Base-by-base conservation (phyloP, 2,888 invertebrate species). In the Orthonevra nobilis region DNA sequence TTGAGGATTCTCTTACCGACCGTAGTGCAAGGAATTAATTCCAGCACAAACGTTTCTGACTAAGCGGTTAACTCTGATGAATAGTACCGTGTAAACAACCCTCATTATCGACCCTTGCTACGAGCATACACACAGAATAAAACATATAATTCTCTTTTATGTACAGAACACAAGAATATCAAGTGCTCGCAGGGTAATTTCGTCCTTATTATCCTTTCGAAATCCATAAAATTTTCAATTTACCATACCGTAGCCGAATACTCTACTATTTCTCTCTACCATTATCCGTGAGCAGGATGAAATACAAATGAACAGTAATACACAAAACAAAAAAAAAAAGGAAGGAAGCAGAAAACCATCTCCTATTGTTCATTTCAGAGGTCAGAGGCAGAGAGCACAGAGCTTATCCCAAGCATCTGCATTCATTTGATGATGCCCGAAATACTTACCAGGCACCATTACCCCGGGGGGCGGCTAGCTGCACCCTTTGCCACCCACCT, bases 161-260 rank as follows among this genome's bases (percentile, higher is more conserved):
- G 42, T 52, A 60, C 30, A 61, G 42, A 50, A 15, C 9, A 64
- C 34, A 46, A 61, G 52, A 61, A 54, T 48, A 70, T 75, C 74
- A 69, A 75, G 74, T 69, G 64, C 72, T 72, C 60, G 77, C 60
- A 60, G 72, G 77, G 73, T 79, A 79, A 79, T 73, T 79, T 73
- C 48, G 60, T 77, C 77, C 72, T 77, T 77, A 77, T 77, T 72
- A 77, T 79, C 77, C 77, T 79, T 79, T 73, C 64, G 60, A 79
- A 79, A 79, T 66, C 77, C 77, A 73, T 79, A 79, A 73, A 73
- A 73, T 79, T 73, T 79, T 79, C 77, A 79, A 79, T 79, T 79
- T 64, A 66, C 77, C 60, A 66, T 79, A 66, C 56, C 72, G 58
- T 64, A 64, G 15, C 40, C 38, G 52, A 64, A 56, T 58, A 56